Evolutionary conservation across 2,797 vertebrate genomes (phyloP), one percentile per base, ranked within the genome.

Genomic region (Calcarius lapponicus): DNA sequence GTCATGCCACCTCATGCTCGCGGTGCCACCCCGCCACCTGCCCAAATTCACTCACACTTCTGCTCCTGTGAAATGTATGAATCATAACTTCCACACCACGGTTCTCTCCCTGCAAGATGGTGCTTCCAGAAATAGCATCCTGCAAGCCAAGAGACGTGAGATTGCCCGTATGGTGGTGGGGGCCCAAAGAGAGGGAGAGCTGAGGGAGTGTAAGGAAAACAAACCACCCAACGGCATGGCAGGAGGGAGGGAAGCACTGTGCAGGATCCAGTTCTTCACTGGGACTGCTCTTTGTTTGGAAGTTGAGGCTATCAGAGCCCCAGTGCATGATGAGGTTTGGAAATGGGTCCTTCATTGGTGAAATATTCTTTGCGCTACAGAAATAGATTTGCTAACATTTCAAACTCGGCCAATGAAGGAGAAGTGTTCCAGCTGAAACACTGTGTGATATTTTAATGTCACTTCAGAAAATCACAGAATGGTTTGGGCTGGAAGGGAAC

Each of bases 111-210:
- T 76, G 67, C 94, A 84, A 88, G 90, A 86, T 56, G 74, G 32
- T 73, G 80, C 12, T 96, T 93, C 93, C 94, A 96, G 83, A 95
- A 97, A 96, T 93, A 88, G 93, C 91, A 94, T 32, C 86, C 75
- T 34, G 70, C 53, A 51, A 96, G 95, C 93, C 95, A 96, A 80
- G 92, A 93, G 92, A 76, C 14, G 53, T 92, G 95, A 86, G 86
- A 62, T 24, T 65, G 87, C 86, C 90, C 18, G 79, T 58, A 20
- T 76, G 92, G 86, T 21, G 66, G 58, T 67, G 71, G 93, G 86
- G 95, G 83, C 93, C 90, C 88, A 26, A 82, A 21, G 90, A 86
- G 43, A 95, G 80, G 91, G 92, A 91, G 64, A 5, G 6, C 40
- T 19, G 60, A 48, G 84, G n/a, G 70, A 58, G 66, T 26, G 53